phyloP scores from a whole-genome alignment of 2,113 vertebrate species.

The Sebastes fasciatus region DNA sequence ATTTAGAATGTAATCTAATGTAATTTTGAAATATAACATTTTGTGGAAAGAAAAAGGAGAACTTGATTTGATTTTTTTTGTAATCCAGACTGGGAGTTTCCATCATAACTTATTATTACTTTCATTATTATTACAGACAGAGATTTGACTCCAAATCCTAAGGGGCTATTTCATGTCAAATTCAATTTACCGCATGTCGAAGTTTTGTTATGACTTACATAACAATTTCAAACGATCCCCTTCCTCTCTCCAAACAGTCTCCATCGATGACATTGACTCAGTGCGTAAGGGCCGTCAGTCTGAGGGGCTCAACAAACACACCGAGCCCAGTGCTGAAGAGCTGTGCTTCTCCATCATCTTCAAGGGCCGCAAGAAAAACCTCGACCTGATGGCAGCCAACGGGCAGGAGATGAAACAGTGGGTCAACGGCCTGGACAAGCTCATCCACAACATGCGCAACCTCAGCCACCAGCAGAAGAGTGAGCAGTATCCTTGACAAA shows the following conservation, averaged over 20 bases:
- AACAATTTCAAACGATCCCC: conserved; percentile 1
- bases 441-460: conserved; percentile 86
- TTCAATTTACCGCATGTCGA: not conserved
- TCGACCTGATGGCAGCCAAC: conserved; percentile 89
- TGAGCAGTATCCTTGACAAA: conserved; percentile 93
- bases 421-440: conserved; percentile 88
- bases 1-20: not conserved
- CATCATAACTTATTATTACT: not conserved
- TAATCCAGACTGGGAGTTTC: not conserved
- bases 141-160: not conserved
- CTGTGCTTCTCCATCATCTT: conserved; percentile 96
- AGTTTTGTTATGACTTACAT: not conserved
- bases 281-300: conserved; percentile 92
- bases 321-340: conserved; percentile 81
- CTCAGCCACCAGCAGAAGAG: conserved; percentile 90
- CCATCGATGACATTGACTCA: conserved; percentile 92
- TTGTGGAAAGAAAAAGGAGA: not conserved
- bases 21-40: not conserved
- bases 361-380: conserved; percentile 89
- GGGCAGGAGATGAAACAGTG: conserved; percentile 85
- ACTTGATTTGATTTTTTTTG: too few species aligned
- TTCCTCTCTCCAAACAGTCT: conserved; percentile 82
- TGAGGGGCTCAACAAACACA: conserved; percentile 91
- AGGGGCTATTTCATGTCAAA: not conserved
- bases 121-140: not conserved